Percentiles rank a stretch among this genome's conserved stretches.
phyloP scores from a whole-genome alignment of 1,140 invertebrate genomes.

The Cecropterus lyciades region DNA sequence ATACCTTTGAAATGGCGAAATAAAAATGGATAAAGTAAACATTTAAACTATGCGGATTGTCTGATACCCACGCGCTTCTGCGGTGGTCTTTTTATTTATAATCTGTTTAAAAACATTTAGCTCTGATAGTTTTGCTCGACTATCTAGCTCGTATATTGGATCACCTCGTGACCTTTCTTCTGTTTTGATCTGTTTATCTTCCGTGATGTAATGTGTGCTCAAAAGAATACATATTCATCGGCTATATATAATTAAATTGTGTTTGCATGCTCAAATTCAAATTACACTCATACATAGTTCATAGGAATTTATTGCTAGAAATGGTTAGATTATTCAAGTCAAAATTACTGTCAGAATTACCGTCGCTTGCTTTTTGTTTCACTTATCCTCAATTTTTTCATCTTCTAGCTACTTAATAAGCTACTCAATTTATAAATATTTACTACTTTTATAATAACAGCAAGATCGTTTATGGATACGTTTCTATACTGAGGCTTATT shows the following conservation, averaged over 20 bases:
- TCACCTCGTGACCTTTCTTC: conserved; percentile 26
- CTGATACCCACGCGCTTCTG: conserved; percentile 45
- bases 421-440: no score
- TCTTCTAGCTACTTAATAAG: no score
- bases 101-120: conserved; percentile 45
- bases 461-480: no score
- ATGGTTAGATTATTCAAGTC: no score
- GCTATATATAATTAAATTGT: background rate
- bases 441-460: no score
- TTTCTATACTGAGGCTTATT: no score
- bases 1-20: conserved; percentile 39
- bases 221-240: background rate
- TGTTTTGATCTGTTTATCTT: conserved; percentile 22
- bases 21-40: conserved; percentile 48
- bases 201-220: conserved; percentile 4
- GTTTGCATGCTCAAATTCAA: background rate
- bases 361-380: no score
- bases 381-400: no score
- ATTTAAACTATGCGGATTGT: conserved; percentile 40
- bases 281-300: no score
- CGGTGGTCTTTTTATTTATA: conserved; percentile 61
- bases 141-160: conserved; percentile 13
- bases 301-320: no score
- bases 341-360: no score
- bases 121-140: conserved; percentile 27